Evolutionary conservation across 2,797 vertebrate genomes (phyloP), one percentile per base, ranked within the genome.

Genomic region (Triplophysa yarkandensis): DNA sequence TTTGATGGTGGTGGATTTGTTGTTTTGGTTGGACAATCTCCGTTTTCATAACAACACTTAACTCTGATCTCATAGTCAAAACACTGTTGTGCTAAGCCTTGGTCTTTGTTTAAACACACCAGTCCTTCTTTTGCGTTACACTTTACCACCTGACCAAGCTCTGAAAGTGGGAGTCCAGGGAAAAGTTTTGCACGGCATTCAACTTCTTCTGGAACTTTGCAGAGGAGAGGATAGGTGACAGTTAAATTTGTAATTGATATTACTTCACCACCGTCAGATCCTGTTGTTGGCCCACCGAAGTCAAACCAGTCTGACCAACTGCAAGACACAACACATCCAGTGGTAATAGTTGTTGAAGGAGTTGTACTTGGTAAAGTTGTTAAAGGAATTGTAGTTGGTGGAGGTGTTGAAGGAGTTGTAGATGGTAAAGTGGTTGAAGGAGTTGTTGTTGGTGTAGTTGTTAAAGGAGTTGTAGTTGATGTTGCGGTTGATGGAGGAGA

Each of bases 111-210:
- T 4, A 76, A 52, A 36, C 71, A 78, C 32, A 75, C 5, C 3
- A 78, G 27, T 2, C 72, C 41, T 34, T 41, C 58, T 11, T 43
- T n/a, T 3, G 7, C 9, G 39, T 64, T 70, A 27, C 77, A 78
- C 6, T 23, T 65, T 27, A 74, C 48, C 27, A 2, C 3, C 25
- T 78, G 77, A 3, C 65, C 71, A 32, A 78, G 39, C 9, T 74
- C 6, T 44, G 66, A 50, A 36, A 74, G 21, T 36, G 57, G 21
- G 7, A 74, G 27, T 6, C 0, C 39, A 6, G 82, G 82, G 23
- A 77, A 80, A 4, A n/a, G 8, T 46, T 66, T 64, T 32, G 82
- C 52, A 54, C 68, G 74, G 17, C 82, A 83, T 57, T 83, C 28
- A 62, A 81, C 64, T 10, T 61, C 13, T 1, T 44, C 21, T 65